Evolutionary conservation across 2,797 vertebrate genomes (phyloP), one percentile per base, ranked within the genome.

Genomic region (Poeciliopsis gracilis): DNA sequence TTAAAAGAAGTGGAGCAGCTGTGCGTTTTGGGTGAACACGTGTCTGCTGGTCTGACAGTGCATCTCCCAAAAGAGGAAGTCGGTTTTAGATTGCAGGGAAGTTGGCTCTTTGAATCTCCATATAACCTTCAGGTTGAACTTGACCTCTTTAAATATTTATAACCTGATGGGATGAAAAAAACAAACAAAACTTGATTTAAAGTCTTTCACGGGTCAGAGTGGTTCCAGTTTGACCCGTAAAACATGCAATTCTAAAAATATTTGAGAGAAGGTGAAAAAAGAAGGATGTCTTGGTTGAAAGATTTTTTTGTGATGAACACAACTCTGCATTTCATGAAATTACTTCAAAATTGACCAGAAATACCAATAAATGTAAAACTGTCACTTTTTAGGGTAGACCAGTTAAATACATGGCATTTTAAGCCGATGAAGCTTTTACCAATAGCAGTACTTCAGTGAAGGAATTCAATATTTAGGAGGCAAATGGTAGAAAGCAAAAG

Each of bases 11-110:
- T 13, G 4, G 33, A 66, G 61, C 69, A n/a, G 78, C 79, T 70
- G 6, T 1, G 28, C 5, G n/a, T 41, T 73, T 41, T 55, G 47
- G 4, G 41, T 30, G 47, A 70, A 28, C 80, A 76, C 1, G 25
- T 82, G 77, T 51, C 13, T 20, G 15, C 25, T 2, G 55, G 30
- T 38, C 36, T 78, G 0, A 23, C 25, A 12, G 1, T 61, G 55
- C 53, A 8, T 57, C 78, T 79, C 13, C 36, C n/a, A 63, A 30
- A 88, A 74, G 77, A 83, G 80, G 89, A 90, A 90, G 81, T 78
- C 30, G 0, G 51, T 70, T 18, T 82, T 15, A 70, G 51, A 33
- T 66, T 75, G 69, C 13, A 63, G 76, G 80, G 86, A 90, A 87
- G 82, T 88, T 59, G 1, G 28, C n/a, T 8, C 0, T 30, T 6